A percentile compares a stretch with the other conserved stretches of the same genome.
Conservation (phyloP, 2,888 invertebrate genomes). For the Drosophila koepferae region DNA sequence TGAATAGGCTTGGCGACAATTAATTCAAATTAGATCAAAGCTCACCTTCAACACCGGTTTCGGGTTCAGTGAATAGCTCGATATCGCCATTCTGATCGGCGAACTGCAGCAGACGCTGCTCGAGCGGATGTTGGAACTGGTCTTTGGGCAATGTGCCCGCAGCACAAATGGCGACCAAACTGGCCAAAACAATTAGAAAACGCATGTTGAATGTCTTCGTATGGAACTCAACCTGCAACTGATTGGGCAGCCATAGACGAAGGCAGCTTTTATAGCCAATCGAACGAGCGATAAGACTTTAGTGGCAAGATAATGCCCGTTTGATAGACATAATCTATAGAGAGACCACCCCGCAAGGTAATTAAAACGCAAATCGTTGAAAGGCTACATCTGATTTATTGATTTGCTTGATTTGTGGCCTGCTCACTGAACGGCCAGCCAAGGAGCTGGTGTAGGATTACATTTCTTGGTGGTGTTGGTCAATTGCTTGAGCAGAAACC, state of each 20-base stretch:
- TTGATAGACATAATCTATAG: slow-evolving; percentile 32
- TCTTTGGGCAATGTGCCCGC: slow-evolving; percentile 61
- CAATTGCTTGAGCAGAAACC: slow-evolving; percentile 66
- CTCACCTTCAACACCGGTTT: slow-evolving; percentile 72
- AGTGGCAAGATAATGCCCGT: slow-evolving; percentile 31
- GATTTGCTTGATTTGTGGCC: not conserved
- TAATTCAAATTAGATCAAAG: not conserved
- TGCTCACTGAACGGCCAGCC: slow-evolving; percentile 55
- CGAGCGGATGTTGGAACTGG: slow-evolving; percentile 19
- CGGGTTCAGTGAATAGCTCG: slow-evolving; percentile 55
- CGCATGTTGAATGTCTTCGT: slow-evolving; percentile 65
- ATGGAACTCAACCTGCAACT: slow-evolving; percentile 59
- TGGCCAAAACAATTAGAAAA: slow-evolving; percentile 76
- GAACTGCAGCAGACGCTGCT: slow-evolving; percentile 56
- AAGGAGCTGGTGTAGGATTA: slow-evolving; percentile 77
- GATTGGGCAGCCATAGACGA: slow-evolving; percentile 23
- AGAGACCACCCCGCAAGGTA: slow-evolving; percentile 22
- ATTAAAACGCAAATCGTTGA: slow-evolving; percentile 38
- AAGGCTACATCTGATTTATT: slow-evolving; percentile 45
- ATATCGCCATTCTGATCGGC: slow-evolving; percentile 71
- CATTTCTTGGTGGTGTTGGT: slow-evolving; percentile 51
- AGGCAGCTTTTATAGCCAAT: slow-evolving; percentile 71
- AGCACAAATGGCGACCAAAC: slow-evolving; percentile 68
- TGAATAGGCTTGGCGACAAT: not conserved
- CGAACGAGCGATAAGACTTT: slow-evolving; percentile 34